These are phyloP conservation scores for Schizothorax lantsangensis DNA, from an alignment of 2,797 vertebrate species.

Conservation along the genomic window DNA sequence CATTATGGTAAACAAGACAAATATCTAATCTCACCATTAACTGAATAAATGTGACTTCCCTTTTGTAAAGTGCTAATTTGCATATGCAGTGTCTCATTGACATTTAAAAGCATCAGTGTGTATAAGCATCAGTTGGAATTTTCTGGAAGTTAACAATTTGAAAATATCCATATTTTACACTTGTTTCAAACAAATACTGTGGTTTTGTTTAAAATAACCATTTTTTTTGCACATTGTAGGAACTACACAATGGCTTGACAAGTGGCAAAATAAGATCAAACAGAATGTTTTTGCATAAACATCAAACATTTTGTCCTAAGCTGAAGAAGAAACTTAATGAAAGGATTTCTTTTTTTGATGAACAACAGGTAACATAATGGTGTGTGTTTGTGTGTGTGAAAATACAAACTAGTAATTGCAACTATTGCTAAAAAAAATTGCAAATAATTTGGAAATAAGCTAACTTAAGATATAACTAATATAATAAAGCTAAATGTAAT, in stretches of 20 bases:
- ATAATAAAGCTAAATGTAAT: not conserved
- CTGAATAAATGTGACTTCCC: not conserved
- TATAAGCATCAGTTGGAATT: not conserved
- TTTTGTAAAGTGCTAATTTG: not conserved
- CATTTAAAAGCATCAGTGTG: not conserved
- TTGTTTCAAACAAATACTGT: not conserved
- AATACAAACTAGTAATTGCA: not conserved
- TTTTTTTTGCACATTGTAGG: not conserved
- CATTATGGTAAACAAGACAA: not conserved
- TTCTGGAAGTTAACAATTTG: not conserved
- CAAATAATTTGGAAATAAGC: too few relatives aligned
- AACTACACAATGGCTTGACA: constrained; percentile 1
- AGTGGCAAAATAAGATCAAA: not conserved
- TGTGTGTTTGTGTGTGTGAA: not conserved
- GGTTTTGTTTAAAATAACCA: not conserved
- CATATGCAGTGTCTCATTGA: not conserved
- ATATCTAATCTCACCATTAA: not conserved
- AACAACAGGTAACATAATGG: not conserved
- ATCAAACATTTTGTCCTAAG: not conserved
- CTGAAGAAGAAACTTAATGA: not conserved
- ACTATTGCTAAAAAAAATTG: too few relatives aligned
- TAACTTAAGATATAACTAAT: not conserved
- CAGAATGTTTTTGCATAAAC: not conserved
- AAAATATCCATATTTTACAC: not conserved
- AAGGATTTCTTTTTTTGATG: not conserved